These are phyloP conservation scores for Xestia c-nigrum DNA, from an alignment of 2,888 invertebrate genomes.

Conservation along the genomic window DNA sequence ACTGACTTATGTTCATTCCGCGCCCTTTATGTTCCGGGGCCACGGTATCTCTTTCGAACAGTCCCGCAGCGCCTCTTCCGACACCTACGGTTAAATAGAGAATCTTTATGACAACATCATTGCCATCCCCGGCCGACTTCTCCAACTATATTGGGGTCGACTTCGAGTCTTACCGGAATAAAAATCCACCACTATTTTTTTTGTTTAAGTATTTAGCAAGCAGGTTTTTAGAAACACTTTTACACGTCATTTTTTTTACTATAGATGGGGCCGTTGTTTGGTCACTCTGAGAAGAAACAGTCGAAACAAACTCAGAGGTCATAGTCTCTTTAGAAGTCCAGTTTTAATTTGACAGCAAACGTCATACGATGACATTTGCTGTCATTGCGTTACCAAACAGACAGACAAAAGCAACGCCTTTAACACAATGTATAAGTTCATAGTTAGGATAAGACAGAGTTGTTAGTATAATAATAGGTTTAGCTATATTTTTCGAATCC, in stretches of 20 bases:
- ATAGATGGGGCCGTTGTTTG: no score
- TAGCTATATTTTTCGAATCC: slow-evolving; percentile 56
- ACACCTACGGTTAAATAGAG: background rate
- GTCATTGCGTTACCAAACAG: background rate
- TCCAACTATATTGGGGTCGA: background rate
- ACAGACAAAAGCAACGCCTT: slow-evolving; percentile 32
- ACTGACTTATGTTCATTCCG: no score
- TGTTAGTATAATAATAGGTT: slow-evolving; percentile 60
- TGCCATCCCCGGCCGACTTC: background rate
- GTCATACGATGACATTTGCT: background rate
- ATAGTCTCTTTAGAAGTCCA: no score
- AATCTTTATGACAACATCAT: background rate
- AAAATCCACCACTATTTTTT: background rate
- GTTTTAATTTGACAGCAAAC: background rate
- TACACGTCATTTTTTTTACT: no score
- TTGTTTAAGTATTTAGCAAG: no score
- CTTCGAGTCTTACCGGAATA: background rate
- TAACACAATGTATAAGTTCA: slow-evolving; percentile 15
- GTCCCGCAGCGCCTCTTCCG: no score
- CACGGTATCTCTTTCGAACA: no score
- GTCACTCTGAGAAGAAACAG: no score
- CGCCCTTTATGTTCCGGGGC: no score
- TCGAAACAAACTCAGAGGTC: no score
- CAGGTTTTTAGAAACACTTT: no score
- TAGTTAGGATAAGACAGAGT: slow-evolving; percentile 45